These are phyloP conservation scores for Galerucella nymphaeae DNA, from an alignment of 2,888 invertebrate genomes.

Conservation along the genomic window DNA sequence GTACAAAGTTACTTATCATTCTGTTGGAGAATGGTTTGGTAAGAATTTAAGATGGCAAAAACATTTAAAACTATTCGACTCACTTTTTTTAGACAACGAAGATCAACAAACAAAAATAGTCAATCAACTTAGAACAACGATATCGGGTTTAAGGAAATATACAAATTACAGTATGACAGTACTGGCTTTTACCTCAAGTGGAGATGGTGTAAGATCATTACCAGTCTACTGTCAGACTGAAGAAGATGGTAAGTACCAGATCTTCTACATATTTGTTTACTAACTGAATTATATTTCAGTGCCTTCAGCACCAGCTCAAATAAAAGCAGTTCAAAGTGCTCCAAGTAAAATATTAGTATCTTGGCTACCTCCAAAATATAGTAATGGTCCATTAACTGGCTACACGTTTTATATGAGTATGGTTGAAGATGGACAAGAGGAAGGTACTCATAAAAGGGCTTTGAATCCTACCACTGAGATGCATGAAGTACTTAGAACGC, in stretches of 20 bases:
- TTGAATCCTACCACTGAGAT: conserved; percentile 76
- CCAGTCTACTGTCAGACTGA: conserved; percentile 89
- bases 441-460: conserved; percentile 81
- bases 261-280: neutral
- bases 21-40: conserved; percentile 84
- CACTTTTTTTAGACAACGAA: conserved; percentile 72
- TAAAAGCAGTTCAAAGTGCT: conserved; percentile 90
- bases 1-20: conserved; percentile 85
- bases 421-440: conserved; percentile 81
- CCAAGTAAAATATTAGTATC: conserved; percentile 87
- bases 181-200: conserved; percentile 87
- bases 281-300: conserved; percentile 67
- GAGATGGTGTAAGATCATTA: conserved; percentile 87
- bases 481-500: conserved; percentile 77
- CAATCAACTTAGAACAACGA: conserved; percentile 74
- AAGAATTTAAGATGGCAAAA: conserved; percentile 56
- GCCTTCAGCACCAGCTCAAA: conserved; percentile 89
- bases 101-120: conserved; percentile 83
- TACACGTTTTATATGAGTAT: conserved; percentile 88
- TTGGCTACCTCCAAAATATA: conserved; percentile 87
- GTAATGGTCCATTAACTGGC: conserved; percentile 85
- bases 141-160: conserved; percentile 83
- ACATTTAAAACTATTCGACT: no score
- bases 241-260: conserved; percentile 78
- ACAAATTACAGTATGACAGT: conserved; percentile 94